Evolutionary conservation across 1,140 invertebrate species (phyloP).

Genomic region (Anthonomus grandis): DNA sequence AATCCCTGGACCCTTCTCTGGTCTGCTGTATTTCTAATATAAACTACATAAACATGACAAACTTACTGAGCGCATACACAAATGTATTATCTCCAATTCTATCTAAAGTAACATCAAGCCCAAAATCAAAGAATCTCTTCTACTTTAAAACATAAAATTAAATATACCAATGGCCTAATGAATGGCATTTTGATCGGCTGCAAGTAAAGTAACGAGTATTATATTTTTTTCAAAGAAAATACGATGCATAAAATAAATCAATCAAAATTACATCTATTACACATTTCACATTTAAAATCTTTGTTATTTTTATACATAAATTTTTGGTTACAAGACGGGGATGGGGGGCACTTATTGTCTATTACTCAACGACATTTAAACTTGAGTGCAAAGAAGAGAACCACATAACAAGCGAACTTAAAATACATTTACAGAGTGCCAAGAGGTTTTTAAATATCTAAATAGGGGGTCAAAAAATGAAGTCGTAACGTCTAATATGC

Average conservation of each 20-base stretch:
- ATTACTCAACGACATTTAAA: slow-evolving; percentile 22
- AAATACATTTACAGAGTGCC: slow-evolving; percentile 20
- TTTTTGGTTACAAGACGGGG: slow-evolving; percentile 23
- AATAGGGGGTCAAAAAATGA: not conserved
- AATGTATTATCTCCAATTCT: not conserved
- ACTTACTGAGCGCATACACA: not conserved
- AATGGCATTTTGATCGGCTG: slow-evolving; percentile 24
- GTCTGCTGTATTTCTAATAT: not conserved
- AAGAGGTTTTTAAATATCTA: slow-evolving; percentile 1
- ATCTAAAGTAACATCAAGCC: not conserved
- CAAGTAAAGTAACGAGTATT: slow-evolving; percentile 14
- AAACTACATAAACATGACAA: not conserved
- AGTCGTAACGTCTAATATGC: not conserved
- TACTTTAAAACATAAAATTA: slow-evolving; percentile 2
- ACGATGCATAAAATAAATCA: slow-evolving; percentile 16
- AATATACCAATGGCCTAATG: slow-evolving; percentile 16
- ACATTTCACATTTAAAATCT: slow-evolving; percentile 21
- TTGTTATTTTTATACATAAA: slow-evolving; percentile 23
- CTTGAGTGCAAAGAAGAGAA: slow-evolving; percentile 20
- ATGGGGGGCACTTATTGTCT: slow-evolving; percentile 22
- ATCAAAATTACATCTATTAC: slow-evolving; percentile 19
- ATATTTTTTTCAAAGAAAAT: slow-evolving; percentile 12
- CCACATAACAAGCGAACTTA: slow-evolving; percentile 14
- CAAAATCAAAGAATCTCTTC: not conserved
- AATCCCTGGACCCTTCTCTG: too few relatives aligned